Evolutionary conservation across 2,888 invertebrate species (phyloP).

Genomic region (Caenorhabditis auriculariae): DNA sequence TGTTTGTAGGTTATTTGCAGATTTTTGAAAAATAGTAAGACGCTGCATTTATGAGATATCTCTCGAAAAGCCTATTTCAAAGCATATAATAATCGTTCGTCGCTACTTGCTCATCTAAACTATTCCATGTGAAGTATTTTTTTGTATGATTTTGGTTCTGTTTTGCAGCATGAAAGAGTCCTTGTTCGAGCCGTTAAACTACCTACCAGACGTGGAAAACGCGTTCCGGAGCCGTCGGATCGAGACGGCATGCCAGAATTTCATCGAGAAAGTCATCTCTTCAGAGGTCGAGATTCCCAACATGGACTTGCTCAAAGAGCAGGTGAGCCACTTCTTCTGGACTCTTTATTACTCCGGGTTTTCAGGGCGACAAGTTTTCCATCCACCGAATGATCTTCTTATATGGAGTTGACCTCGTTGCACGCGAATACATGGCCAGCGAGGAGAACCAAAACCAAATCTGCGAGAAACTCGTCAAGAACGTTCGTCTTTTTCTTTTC

Average conservation of each 20-base stretch:
- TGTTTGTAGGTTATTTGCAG: too few relatives aligned
- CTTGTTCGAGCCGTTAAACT: slow-evolving; percentile 54
- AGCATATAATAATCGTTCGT: too few relatives aligned
- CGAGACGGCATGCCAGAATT: slow-evolving; percentile 44
- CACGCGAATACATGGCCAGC: slow-evolving; percentile 20
- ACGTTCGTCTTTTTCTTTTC: slow-evolving; percentile 21
- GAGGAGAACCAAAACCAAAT: slow-evolving; percentile 16
- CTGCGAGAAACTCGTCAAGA: slow-evolving; percentile 33
- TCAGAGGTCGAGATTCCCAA: slow-evolving; percentile 30
- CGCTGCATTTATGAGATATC: too few relatives aligned
- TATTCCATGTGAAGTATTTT: too few relatives aligned
- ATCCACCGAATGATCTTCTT: slow-evolving; percentile 53
- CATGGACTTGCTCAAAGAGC: slow-evolving; percentile 28
- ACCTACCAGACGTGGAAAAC: slow-evolving; percentile 52
- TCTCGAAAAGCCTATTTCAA: too few relatives aligned
- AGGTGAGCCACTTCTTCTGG: not conserved
- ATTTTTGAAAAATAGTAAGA: too few relatives aligned
- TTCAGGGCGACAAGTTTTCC: slow-evolving; percentile 32
- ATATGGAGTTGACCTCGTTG: slow-evolving; percentile 43
- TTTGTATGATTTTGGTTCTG: too few relatives aligned
- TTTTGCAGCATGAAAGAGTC: slow-evolving; percentile 37
- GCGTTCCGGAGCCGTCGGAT: slow-evolving; percentile 41
- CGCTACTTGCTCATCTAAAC: too few relatives aligned
- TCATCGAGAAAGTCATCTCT: slow-evolving; percentile 39
- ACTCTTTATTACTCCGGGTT: not conserved